A percentile compares a stretch with the other conserved stretches of the same genome.
Evolutionary conservation across 2,113 vertebrate species (phyloP).

Genomic region (Cyprinus carpio): DNA sequence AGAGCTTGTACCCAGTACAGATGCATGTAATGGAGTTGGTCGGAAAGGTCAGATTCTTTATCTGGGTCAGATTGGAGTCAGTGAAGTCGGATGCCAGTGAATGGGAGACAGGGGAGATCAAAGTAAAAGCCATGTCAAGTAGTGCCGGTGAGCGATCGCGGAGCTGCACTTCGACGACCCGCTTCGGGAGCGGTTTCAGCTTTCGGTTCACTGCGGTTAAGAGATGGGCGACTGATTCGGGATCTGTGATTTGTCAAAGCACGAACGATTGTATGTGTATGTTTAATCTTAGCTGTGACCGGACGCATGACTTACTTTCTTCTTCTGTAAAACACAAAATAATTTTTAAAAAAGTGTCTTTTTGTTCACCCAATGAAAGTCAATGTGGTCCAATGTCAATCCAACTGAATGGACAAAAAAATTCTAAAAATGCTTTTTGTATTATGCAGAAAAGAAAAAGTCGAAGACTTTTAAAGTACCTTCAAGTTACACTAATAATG

Average conservation of each 20-base stretch:
- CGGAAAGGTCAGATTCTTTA: slow-evolving; percentile 54
- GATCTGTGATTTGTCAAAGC: slow-evolving; percentile 7
- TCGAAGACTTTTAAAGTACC: not conserved
- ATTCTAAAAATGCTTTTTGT: not conserved
- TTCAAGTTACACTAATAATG: not conserved
- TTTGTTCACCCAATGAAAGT: not conserved
- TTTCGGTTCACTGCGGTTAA: slow-evolving; percentile 21
- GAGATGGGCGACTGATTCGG: not conserved
- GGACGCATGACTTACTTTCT: not conserved
- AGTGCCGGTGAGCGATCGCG: slow-evolving; percentile 36
- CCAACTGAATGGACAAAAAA: not conserved
- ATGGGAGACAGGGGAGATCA: slow-evolving; percentile 50
- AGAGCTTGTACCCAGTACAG: slow-evolving; percentile 52
- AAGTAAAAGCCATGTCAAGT: slow-evolving; percentile 44
- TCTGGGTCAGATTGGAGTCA: slow-evolving; percentile 54
- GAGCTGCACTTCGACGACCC: not conserved
- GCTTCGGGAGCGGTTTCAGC: not conserved
- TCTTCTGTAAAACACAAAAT: slow-evolving; percentile 11
- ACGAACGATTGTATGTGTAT: not conserved
- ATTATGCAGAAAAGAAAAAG: not conserved
- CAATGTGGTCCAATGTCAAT: not conserved
- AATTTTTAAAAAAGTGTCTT: not conserved
- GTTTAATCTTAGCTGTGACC: not conserved
- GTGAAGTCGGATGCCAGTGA: slow-evolving; percentile 42
- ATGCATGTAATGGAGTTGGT: slow-evolving; percentile 48